Evolutionary conservation across 2,888 invertebrate species (phyloP), one percentile per base, ranked within the genome.

Genomic region (Crocallis elinguaria): DNA sequence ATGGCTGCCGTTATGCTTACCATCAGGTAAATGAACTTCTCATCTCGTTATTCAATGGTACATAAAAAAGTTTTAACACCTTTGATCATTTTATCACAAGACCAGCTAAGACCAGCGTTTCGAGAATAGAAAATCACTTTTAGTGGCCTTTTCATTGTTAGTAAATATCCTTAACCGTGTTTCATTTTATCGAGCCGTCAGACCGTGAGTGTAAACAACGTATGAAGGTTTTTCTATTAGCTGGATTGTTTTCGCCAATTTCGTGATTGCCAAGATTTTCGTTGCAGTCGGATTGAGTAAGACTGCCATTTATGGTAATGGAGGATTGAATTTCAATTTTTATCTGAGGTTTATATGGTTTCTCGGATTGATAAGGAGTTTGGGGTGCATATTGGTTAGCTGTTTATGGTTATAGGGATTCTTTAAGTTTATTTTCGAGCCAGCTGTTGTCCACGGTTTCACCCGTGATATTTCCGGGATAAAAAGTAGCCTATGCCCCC

Each of bases 221-320:
- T 52, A 46, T 46, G 41, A 46, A 52, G 51, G 51, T 52, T 33
- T 45, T 52, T 38, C 60, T 55, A 57, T 62, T 62, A 57, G 16
- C 39, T 17, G 30, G 33, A 62, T 62, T 62, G 60, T 59, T 52
- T 62, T 59, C 14, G 36, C 52, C 62, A 57, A 57, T 60, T 60
- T 56, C 44, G 49, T 43, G 57, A 60, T 62, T 60, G 50, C 49
- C 12, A 45, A 49, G 55, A 56, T 53, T 59, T n/a, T 46, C 5
- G 25, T 3, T 55, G 57, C 55, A 62, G 27, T 49, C 38, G n/a
- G 23, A 30, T 14, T 32, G 42, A 33, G 33, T 52, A 41, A 25
- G 43, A 23, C 38, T 33, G 17, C 13, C 50, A 11, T 29, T 53
- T 53, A 38, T 37, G 43, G 45, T 36, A 46, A 35, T 45, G n/a